These are phyloP conservation scores for Chaetura pelagica DNA, from an alignment of 2,113 vertebrate genomes.

Conservation along the genomic window DNA sequence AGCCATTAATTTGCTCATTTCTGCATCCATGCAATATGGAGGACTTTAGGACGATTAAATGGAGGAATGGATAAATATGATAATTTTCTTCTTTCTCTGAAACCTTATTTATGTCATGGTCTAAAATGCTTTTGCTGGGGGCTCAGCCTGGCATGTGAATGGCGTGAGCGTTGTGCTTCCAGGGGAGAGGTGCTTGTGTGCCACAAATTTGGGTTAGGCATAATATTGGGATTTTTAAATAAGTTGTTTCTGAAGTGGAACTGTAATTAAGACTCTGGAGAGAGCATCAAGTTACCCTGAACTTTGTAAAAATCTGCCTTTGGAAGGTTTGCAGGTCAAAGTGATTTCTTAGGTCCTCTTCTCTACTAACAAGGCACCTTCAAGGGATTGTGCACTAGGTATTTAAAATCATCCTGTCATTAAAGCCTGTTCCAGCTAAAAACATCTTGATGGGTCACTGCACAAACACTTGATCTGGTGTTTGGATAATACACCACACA, in stretches of 20 bases:
- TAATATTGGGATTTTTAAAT: neutral
- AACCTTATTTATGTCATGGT: neutral
- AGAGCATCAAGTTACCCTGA: neutral
- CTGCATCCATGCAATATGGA: neutral
- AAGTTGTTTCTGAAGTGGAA: accelerated
- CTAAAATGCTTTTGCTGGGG: neutral
- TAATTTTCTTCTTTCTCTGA: neutral
- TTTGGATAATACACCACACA: neutral
- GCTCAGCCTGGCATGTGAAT: neutral
- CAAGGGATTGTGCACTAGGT: neutral
- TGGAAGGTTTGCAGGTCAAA: neutral
- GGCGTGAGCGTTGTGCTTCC: neutral
- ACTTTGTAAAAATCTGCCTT: neutral
- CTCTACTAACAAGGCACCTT: neutral
- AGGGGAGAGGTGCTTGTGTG: neutral
- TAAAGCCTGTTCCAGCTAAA: neutral
- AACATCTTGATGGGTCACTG: neutral
- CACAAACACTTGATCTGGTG: neutral
- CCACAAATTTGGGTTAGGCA: neutral
- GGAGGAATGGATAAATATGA: neutral
- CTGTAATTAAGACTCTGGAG: neutral
- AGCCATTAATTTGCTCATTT: neutral
- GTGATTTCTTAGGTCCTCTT: neutral
- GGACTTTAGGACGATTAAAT: neutral
- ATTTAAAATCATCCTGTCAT: neutral